phyloP scores from a whole-genome alignment of 2,888 invertebrate species.

The Eulithis prunata region DNA sequence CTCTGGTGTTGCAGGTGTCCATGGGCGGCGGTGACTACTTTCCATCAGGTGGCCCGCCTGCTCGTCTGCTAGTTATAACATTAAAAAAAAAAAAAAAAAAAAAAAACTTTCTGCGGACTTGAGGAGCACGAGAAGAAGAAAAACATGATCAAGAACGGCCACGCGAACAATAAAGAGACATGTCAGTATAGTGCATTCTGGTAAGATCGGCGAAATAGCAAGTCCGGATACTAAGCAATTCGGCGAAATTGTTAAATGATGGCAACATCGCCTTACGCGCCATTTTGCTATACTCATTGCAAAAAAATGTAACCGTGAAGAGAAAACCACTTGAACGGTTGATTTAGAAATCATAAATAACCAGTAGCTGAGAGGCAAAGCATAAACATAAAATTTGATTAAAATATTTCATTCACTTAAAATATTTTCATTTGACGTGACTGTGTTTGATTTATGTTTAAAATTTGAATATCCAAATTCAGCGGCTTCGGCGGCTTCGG shows the following conservation, averaged over 20 bases:
- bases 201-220: too few relatives aligned
- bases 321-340: constrained; percentile 8
- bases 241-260: too few relatives aligned
- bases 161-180: constrained; percentile 66
- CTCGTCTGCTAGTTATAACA: too few relatives aligned
- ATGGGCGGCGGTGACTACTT: too few relatives aligned
- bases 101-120: too few relatives aligned
- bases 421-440: constrained; percentile 24
- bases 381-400: constrained; percentile 43
- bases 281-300: too few relatives aligned
- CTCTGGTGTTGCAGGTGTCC: too few relatives aligned
- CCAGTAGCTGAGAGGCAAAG: constrained; percentile 46
- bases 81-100: too few relatives aligned
- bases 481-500: constrained; percentile 7
- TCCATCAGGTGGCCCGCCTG: too few relatives aligned
- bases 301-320: background rate
- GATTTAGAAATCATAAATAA: constrained; percentile 41
- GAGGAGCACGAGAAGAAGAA: constrained; percentile 87
- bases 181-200: too few relatives aligned
- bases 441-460: constrained; percentile 34
- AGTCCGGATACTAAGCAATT: too few relatives aligned
- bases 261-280: too few relatives aligned
- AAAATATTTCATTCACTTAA: constrained; percentile 36
- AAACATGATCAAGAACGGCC: constrained; percentile 45
- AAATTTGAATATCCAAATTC: constrained; percentile 12